Conservation (phyloP, 1,140 invertebrate species). For the Arctopsyche grandis region DNA sequence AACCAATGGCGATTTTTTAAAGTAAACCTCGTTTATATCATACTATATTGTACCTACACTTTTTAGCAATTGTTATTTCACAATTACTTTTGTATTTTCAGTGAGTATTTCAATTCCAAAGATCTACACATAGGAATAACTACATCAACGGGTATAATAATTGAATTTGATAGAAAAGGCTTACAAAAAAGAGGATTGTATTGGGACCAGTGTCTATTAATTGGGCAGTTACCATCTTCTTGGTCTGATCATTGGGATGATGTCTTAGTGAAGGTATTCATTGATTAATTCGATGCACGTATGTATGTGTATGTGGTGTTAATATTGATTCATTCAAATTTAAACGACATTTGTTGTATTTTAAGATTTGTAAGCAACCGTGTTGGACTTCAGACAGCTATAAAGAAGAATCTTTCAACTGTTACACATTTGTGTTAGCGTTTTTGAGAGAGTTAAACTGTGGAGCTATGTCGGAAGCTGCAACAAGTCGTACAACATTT, state of each 20-base stretch:
- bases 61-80: background rate
- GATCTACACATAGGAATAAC: constrained; percentile 87
- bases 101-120: constrained; percentile 80
- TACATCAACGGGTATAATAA: constrained; percentile 76
- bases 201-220: constrained; percentile 78
- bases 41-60: background rate
- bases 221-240: constrained; percentile 72
- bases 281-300: no score
- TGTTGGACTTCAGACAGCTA: constrained; percentile 75
- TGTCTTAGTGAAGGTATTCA: constrained; percentile 70
- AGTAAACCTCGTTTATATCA: constrained; percentile 68
- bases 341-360: constrained; percentile 29
- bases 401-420: constrained; percentile 78
- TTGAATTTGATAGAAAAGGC: constrained; percentile 81
- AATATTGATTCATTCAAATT: no score
- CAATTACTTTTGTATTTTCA: constrained; percentile 60
- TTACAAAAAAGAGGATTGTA: constrained; percentile 65
- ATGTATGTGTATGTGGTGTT: constrained; percentile 16
- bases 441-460: constrained; percentile 76
- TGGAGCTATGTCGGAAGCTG: constrained; percentile 71
- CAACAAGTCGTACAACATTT: constrained; percentile 72
- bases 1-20: constrained; percentile 82
- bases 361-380: constrained; percentile 69
- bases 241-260: constrained; percentile 83
- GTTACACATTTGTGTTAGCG: constrained; percentile 81